These are phyloP conservation scores for Pyxicephalus adspersus DNA, from an alignment of 2,113 vertebrate genomes.

Conservation along the genomic window DNA sequence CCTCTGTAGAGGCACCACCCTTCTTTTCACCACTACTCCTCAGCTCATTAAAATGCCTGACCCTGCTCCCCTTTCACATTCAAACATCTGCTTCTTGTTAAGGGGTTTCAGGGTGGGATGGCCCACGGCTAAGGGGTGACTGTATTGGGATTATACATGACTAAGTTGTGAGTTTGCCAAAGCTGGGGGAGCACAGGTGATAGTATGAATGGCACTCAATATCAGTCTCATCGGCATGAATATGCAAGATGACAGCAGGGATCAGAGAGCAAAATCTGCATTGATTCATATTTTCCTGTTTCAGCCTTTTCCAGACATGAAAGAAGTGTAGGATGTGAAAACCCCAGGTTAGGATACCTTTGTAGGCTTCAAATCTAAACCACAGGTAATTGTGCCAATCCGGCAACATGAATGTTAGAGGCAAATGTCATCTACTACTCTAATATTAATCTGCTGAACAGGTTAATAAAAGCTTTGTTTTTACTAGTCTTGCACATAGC, in stretches of 20 bases:
- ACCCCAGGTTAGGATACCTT: too few species aligned
- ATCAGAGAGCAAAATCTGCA: too few species aligned
- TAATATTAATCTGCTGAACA: neutral
- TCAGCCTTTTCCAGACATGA: too few species aligned
- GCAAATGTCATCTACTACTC: neutral
- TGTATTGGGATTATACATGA: slow-evolving; percentile 71
- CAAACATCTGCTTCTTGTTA: slow-evolving; percentile 80
- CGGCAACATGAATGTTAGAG: neutral
- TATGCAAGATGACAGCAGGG: neutral
- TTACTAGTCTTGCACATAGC: slow-evolving; percentile 23
- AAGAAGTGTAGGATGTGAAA: too few species aligned
- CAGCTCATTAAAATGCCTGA: slow-evolving; percentile 58
- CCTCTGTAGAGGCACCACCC: slow-evolving; percentile 31
- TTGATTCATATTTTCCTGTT: too few species aligned
- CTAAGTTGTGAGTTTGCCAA: slow-evolving; percentile 58
- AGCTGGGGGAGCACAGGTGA: slow-evolving; percentile 20
- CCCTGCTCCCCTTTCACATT: slow-evolving; percentile 64
- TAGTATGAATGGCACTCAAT: slow-evolving; percentile 12
- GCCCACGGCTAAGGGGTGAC: slow-evolving; percentile 66
- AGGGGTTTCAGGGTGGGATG: slow-evolving; percentile 67
- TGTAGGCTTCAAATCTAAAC: too few species aligned
- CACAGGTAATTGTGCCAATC: neutral
- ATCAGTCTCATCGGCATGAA: neutral
- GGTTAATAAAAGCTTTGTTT: slow-evolving; percentile 36
- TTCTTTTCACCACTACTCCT: slow-evolving; percentile 48